phyloP scores from a whole-genome alignment of 2,888 invertebrate species.

The Hemithea aestivaria region DNA sequence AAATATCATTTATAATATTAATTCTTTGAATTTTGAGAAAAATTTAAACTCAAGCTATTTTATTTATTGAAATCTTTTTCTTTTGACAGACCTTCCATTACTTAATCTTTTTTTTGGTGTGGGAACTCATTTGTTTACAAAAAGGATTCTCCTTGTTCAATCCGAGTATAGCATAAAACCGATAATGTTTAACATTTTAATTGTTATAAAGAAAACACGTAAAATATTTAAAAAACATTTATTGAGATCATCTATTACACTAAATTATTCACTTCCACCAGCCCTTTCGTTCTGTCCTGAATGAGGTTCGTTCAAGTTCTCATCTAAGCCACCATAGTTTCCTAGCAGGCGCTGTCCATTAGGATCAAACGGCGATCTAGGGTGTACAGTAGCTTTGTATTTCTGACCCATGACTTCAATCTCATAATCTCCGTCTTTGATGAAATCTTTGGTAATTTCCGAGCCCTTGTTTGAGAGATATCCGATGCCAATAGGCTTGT shows the following conservation, averaged over 20 bases:
- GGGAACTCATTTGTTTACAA: no score
- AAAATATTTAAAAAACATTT: conserved; percentile 5
- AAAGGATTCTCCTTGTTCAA: no score
- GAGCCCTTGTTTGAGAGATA: conserved; percentile 80
- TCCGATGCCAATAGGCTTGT: conserved; percentile 78
- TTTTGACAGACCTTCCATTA: no score
- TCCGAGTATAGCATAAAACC: no score
- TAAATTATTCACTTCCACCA: conserved; percentile 68
- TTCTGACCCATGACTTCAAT: conserved; percentile 88
- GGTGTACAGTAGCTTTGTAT: conserved; percentile 83
- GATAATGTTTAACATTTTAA: no score
- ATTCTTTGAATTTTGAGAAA: no score
- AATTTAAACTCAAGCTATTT: no score
- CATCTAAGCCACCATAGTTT: conserved; percentile 77
- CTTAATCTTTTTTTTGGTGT: no score
- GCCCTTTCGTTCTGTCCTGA: conserved; percentile 70
- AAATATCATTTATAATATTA: no score
- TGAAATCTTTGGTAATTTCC: conserved; percentile 81
- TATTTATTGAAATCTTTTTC: no score
- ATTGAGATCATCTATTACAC: conserved; percentile 39
- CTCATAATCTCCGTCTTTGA: conserved; percentile 86
- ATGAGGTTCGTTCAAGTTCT: conserved; percentile 66
- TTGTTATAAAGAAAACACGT: no score
- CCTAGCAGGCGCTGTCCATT: conserved; percentile 86
- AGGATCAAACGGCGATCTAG: conserved; percentile 91